Percentiles rank a stretch among this genome's conserved stretches.
phyloP scores from a whole-genome alignment of 2,888 invertebrate species.

The Abrostola triplasia region DNA sequence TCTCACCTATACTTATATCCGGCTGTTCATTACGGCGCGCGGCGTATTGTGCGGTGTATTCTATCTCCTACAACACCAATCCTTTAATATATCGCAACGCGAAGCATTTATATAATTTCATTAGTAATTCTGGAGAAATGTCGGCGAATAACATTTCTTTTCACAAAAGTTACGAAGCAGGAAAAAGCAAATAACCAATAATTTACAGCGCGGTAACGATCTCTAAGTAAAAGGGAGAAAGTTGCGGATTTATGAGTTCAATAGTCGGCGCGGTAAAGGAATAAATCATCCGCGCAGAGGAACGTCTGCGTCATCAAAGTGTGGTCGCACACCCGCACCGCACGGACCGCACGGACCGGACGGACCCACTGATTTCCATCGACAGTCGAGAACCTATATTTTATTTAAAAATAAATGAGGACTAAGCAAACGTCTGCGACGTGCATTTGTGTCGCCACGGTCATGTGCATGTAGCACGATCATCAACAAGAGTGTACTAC shows the following conservation, averaged over 20 bases:
- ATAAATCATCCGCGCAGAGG: slow-evolving; percentile 35
- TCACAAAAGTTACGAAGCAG: slow-evolving; percentile 23
- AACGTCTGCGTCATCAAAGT: slow-evolving; percentile 14
- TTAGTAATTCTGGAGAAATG: slow-evolving; percentile 14
- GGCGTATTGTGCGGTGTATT: background rate
- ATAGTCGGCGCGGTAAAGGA: slow-evolving; percentile 28
- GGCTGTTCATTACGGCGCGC: background rate
- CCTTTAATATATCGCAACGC: background rate
- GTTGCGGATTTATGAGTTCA: slow-evolving; percentile 53
- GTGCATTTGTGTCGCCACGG: too few relatives aligned
- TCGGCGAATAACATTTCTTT: slow-evolving; percentile 17
- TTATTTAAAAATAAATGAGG: too few relatives aligned
- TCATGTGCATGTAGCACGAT: too few relatives aligned
- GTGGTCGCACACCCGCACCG: slow-evolving; percentile 3
- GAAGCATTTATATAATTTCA: slow-evolving; percentile 20
- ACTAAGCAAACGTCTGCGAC: too few relatives aligned
- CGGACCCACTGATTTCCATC: too few relatives aligned
- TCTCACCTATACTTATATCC: background rate
- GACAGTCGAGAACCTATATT: too few relatives aligned
- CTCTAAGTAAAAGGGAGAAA: slow-evolving; percentile 39
- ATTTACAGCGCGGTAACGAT: slow-evolving; percentile 38
- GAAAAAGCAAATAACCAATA: slow-evolving; percentile 38
- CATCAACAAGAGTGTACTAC: too few relatives aligned
- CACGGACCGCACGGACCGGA: too few relatives aligned
- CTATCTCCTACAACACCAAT: background rate